Evolutionary conservation across 2,888 invertebrate species (phyloP), one percentile per base, ranked within the genome.

Genomic region (Phengaris alcon): DNA sequence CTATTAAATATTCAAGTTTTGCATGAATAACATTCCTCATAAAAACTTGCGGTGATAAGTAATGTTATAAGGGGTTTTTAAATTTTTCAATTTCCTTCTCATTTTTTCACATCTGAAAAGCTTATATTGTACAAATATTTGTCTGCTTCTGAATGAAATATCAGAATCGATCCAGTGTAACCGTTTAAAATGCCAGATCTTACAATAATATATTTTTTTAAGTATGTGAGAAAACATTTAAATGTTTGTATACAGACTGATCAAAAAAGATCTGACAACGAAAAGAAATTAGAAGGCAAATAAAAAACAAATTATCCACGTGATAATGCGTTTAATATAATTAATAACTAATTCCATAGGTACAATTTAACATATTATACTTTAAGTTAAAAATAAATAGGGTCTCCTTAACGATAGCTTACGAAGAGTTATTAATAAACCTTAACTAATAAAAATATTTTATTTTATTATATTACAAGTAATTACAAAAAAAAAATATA

Each of bases 221-320:
- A 35, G 35, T 3, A 35, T 35, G 35, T 35, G 35, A 35, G 35
- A 35, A 35, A 35, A 35, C 4, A 35, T 35, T 35, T 35, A 35
- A 35, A 35, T 35, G 35, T 35, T 35, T 35, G 35, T 35, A 35
- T 35, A 35, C 35, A 35, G 7, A 1, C 13, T 54, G 54, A 3
- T 54, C 54, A 1, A 54, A 52, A 52, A 54, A 10, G 7, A 12
- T 12, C 54, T 35, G 10, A 54, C 10, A 54, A 54, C 15, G 7
- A 15, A 12, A 10, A 22, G 1, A 59, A 64, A 64, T 13, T 35
- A 51, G 51, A 51, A 15, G 15, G 6, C 75, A 79, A 79, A 79
- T 73, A 77, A 75, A 35, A 74, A 78, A 69, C 46, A 69, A 46
- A 70, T 22, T 22, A 5, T 51, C 51, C 15, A 15, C 48, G 72